Evolutionary conservation across 2,113 vertebrate species (phyloP).

Genomic region (Nibea albiflora): DNA sequence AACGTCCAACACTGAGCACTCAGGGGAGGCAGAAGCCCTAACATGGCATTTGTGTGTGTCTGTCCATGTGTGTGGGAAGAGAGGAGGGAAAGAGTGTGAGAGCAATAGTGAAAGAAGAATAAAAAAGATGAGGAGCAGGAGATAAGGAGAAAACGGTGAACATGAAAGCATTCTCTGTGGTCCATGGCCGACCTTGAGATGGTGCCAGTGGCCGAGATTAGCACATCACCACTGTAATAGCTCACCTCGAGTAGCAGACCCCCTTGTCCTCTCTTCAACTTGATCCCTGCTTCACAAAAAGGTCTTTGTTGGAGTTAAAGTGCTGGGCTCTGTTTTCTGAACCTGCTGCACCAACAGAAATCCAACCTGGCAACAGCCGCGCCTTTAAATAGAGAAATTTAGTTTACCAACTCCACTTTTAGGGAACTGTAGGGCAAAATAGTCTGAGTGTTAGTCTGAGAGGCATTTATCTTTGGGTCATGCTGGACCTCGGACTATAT

Average conservation of each 20-base stretch:
- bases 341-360: conserved; percentile 60
- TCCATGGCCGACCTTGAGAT: conserved; percentile 66
- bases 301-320: conserved; percentile 71
- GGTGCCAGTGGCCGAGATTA: conserved; percentile 70
- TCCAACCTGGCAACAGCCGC: conserved; percentile 52
- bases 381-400: conserved; percentile 45
- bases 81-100: conserved; percentile 11
- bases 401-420: conserved; percentile 45
- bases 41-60: conserved; percentile 4
- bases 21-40: conserved; percentile 11
- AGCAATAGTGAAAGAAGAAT: conserved; percentile 11
- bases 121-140: conserved; percentile 25
- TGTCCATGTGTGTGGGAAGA: neutral
- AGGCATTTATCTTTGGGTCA: conserved; percentile 31
- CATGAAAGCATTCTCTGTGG: conserved; percentile 55
- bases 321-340: conserved; percentile 61
- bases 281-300: conserved; percentile 65
- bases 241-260: conserved; percentile 72
- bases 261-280: conserved; percentile 64
- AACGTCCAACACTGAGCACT: conserved; percentile 31
- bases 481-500: conserved; percentile 28
- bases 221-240: conserved; percentile 77
- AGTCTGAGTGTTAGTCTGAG: conserved; percentile 22
- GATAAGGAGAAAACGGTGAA: conserved; percentile 14
- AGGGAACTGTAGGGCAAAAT: conserved; percentile 25